phyloP scores from a whole-genome alignment of 2,113 vertebrate species.

The Takifugu bimaculatus region DNA sequence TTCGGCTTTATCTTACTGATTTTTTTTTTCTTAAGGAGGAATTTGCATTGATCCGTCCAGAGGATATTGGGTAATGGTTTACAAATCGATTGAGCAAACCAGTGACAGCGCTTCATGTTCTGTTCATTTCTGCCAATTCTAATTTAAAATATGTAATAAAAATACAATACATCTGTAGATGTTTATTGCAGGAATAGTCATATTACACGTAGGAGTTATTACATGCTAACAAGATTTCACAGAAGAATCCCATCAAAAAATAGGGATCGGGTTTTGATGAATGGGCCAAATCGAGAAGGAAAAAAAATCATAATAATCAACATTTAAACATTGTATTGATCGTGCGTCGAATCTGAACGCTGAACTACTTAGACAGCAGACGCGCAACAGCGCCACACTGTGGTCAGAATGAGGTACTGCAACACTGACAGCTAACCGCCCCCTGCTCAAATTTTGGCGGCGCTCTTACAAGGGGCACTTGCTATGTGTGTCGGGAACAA shows the following conservation, averaged over 20 bases:
- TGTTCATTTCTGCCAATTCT: background rate
- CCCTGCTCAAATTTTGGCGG: constrained; percentile 62
- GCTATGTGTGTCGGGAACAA: accelerated
- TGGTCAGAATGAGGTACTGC: background rate
- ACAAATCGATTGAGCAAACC: background rate
- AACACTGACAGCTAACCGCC: constrained; percentile 56
- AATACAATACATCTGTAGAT: too few relatives aligned
- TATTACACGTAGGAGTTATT: too few relatives aligned
- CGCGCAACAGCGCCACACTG: constrained; percentile 13
- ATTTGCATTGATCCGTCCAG: background rate
- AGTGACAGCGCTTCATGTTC: constrained; percentile 15
- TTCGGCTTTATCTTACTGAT: background rate
- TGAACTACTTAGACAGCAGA: background rate
- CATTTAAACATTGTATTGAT: too few relatives aligned
- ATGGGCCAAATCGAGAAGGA: too few relatives aligned
- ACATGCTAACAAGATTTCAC: too few relatives aligned
- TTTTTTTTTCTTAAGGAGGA: background rate
- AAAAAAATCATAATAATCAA: too few relatives aligned
- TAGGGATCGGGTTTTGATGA: too few relatives aligned
- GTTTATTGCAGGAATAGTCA: too few relatives aligned
- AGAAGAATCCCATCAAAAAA: too few relatives aligned
- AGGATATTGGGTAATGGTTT: background rate
- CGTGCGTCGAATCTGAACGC: background rate
- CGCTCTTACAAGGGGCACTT: background rate
- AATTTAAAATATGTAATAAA: background rate